A percentile compares a stretch with the other conserved stretches of the same genome.
Evolutionary conservation across 2,113 vertebrate species (phyloP).

Genomic region (Amblyopsis rosae): DNA sequence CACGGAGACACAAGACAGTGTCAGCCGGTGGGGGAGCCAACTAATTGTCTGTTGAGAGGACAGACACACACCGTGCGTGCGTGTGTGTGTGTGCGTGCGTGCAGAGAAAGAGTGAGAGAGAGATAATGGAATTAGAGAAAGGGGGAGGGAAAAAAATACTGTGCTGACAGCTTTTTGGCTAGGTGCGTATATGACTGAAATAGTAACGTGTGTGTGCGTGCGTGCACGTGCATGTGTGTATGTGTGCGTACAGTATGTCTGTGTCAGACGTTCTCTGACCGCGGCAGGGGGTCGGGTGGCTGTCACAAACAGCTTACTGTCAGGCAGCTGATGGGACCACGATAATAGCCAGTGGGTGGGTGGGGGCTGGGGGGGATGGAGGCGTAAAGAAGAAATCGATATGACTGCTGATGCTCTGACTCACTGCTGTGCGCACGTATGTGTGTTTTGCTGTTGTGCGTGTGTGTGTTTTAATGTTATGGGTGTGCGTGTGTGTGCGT

Average conservation of each 20-base stretch:
- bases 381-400: conserved; percentile 70
- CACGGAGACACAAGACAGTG: background rate
- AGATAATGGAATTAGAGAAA: conserved; percentile 54
- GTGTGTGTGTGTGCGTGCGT: background rate
- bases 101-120: conserved; percentile 31
- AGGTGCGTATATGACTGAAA: conserved; percentile 57
- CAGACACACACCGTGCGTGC: background rate
- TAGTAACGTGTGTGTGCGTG: conserved; percentile 70
- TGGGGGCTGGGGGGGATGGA: conserved; percentile 2
- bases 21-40: background rate
- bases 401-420: conserved; percentile 65
- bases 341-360: background rate
- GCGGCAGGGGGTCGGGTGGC: conserved; percentile 3
- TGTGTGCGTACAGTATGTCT: conserved; percentile 40
- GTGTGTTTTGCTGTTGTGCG: background rate
- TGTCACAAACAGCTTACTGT: background rate
- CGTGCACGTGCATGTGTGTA: conserved; percentile 52
- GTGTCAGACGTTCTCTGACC: conserved; percentile 56
- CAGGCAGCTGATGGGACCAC: background rate
- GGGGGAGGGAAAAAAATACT: conserved; percentile 56
- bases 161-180: conserved; percentile 73
- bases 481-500: background rate
- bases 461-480: background rate
- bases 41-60: conserved; percentile 9
- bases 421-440: conserved; percentile 44